A percentile compares a stretch with the other conserved stretches of the same genome.
phyloP scores from a whole-genome alignment of 1,140 invertebrate species.

The Patella vulgata region DNA sequence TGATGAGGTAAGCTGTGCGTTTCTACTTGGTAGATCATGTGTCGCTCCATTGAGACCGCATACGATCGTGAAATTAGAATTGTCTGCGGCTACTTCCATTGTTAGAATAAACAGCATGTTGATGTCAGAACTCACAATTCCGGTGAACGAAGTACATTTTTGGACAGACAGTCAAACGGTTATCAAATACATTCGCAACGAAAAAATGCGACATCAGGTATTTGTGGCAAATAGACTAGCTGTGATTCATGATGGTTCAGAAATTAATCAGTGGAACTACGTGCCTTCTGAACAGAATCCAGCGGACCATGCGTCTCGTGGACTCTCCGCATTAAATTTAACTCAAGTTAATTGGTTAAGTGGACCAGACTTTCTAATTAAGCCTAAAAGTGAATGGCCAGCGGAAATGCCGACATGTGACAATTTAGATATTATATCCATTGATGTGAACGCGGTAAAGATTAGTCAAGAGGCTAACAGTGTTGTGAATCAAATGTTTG shows the following conservation, averaged over 20 bases:
- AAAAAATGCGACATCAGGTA: slow-evolving; percentile 12
- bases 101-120: slow-evolving; percentile 23
- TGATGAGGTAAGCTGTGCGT: slow-evolving; percentile 25
- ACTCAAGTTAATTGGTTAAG: slow-evolving; percentile 27
- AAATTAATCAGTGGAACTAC: slow-evolving; percentile 27
- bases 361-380: slow-evolving; percentile 32
- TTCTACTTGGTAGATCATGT: slow-evolving; percentile 34
- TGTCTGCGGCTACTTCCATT: slow-evolving; percentile 25
- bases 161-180: slow-evolving; percentile 33
- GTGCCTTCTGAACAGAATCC: slow-evolving; percentile 14
- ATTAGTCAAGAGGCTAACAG: no score
- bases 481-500: no score
- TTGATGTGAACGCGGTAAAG: no score
- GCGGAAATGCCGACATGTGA: no score
- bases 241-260: slow-evolving; percentile 17
- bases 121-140: slow-evolving; percentile 12
- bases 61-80: slow-evolving; percentile 29
- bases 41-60: slow-evolving; percentile 24
- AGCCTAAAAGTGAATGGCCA: no score
- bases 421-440: no score
- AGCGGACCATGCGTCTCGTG: slow-evolving; percentile 35
- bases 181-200: slow-evolving; percentile 23
- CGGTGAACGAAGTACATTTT: slow-evolving; percentile 13
- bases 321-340: slow-evolving; percentile 17
- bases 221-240: slow-evolving; percentile 24